Conservation (phyloP, 1,140 invertebrate genomes). For the Polyergus mexicanus region DNA sequence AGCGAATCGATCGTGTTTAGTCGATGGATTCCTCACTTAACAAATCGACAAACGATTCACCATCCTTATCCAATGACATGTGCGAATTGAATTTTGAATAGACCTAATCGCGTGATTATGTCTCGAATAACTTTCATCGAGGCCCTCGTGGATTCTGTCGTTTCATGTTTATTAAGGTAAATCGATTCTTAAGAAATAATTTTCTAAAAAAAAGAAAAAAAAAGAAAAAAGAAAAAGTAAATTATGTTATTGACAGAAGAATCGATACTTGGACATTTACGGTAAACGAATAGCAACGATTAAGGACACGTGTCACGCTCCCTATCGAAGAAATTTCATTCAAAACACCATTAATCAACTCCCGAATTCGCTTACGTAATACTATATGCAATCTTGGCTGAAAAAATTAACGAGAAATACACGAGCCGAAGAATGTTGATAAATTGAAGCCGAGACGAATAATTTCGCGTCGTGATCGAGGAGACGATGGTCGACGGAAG, state of each 20-base stretch:
- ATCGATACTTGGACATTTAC: constrained; percentile 4
- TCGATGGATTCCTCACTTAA: background rate
- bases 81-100: constrained; percentile 42
- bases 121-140: background rate
- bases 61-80: constrained; percentile 24
- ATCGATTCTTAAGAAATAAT: constrained; percentile 2
- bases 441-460: constrained; percentile 36
- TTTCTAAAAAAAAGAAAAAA: too few species aligned
- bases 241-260: background rate
- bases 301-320: constrained; percentile 20
- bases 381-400: background rate
- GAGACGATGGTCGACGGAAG: constrained; percentile 63
- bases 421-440: constrained; percentile 38
- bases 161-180: background rate
- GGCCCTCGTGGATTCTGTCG: background rate
- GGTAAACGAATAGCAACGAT: constrained; percentile 30
- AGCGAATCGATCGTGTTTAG: constrained; percentile 33
- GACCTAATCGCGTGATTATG: constrained; percentile 16
- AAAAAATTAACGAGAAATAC: constrained; percentile 22
- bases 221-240: background rate
- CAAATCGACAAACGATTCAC: constrained; percentile 24
- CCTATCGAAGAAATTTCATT: constrained; percentile 35
- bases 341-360: constrained; percentile 34
- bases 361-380: constrained; percentile 41
- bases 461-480: constrained; percentile 41